Evolutionary conservation across 1,140 invertebrate species (phyloP).

Genomic region (Whitmania pigra): DNA sequence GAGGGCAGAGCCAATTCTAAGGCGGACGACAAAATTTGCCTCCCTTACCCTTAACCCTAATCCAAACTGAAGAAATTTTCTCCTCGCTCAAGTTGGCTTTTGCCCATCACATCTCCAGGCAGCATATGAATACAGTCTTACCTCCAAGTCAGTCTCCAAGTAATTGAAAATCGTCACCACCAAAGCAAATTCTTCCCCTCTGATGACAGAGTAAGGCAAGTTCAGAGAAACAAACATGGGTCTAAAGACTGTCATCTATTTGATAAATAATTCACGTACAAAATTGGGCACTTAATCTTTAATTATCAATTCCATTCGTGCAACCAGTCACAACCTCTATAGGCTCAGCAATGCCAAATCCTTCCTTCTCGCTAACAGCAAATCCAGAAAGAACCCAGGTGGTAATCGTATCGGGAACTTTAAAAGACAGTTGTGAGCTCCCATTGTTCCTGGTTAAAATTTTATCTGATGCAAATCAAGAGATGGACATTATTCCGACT

Average conservation of each 20-base stretch:
- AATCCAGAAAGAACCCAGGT: conserved; percentile 86
- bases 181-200: conserved; percentile 76
- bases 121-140: conserved; percentile 28
- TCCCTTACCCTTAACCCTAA: too few species aligned
- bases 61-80: too few species aligned
- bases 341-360: conserved; percentile 62
- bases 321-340: too few species aligned
- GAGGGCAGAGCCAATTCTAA: too few species aligned
- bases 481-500: too few species aligned
- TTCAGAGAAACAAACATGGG: conserved; percentile 74
- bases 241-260: conserved; percentile 64
- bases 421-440: conserved; percentile 35
- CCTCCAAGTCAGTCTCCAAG: conserved; percentile 57
- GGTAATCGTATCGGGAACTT: conserved; percentile 74
- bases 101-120: too few species aligned
- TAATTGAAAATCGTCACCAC: conserved; percentile 87
- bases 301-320: too few species aligned
- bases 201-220: conserved; percentile 74
- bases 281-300: too few species aligned
- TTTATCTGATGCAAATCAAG: too few species aligned
- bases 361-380: conserved; percentile 66
- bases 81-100: too few species aligned
- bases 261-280: too few species aligned
- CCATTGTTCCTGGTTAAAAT: conserved; percentile 41
- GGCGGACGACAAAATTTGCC: too few species aligned